Conservation (phyloP, 2,113 vertebrate species). For the Eonycteris spelaea region DNA sequence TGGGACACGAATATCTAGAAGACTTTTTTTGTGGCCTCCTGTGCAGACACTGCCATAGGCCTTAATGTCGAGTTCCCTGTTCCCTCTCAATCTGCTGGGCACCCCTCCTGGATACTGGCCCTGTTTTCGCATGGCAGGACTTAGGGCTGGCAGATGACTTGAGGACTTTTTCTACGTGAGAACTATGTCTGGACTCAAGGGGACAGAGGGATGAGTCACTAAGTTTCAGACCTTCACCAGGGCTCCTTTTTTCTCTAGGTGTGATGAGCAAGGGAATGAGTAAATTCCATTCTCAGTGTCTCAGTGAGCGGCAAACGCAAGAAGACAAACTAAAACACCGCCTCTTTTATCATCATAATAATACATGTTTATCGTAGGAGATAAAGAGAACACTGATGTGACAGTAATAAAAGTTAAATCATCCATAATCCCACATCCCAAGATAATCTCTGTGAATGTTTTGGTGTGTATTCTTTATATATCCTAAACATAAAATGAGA, state of each 20-base stretch:
- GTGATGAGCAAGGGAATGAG: background rate
- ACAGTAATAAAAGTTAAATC: background rate
- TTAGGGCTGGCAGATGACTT: background rate
- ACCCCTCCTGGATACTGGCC: background rate
- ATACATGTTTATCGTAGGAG: background rate
- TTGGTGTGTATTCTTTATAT: background rate
- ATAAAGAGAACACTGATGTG: background rate
- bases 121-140: background rate
- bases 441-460: background rate
- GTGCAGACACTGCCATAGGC: background rate
- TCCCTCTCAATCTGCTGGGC: background rate
- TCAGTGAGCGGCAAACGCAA: background rate
- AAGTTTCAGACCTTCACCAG: background rate
- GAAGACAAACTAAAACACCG: background rate
- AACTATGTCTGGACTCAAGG: background rate
- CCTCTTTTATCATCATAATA: background rate
- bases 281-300: background rate
- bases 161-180: background rate
- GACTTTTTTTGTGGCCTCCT: background rate
- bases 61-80: background rate
- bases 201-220: background rate
- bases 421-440: background rate
- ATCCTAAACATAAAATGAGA: background rate
- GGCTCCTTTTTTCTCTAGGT: background rate
- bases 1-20: background rate